Base-by-base conservation (phyloP, 2,888 invertebrate species). In the Andrena camellia region DNA sequence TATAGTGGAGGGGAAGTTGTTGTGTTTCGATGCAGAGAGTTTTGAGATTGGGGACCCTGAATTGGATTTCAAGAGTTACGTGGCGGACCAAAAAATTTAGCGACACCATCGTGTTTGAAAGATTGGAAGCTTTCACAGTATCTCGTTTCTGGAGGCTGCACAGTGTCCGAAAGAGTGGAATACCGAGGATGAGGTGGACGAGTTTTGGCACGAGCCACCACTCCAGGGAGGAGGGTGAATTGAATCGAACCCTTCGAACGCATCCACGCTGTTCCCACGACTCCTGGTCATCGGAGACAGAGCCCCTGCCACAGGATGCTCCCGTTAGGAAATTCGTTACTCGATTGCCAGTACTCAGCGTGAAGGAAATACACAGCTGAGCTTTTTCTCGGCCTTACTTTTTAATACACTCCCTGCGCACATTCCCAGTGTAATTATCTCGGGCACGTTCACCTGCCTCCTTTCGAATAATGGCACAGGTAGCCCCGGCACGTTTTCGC, bases 251-350 rank as follows among this genome's bases (percentile, higher is more conserved):
- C 85, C 85, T 80, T 78, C 74, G 48, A 76, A 83, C 78, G 83
- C 88, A 88, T 88, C 83, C 86, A 84, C 74, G 86, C 86, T 89
- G 90, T 92, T 93, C 92, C 92, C 93, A 93, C 92, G 92, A 90
- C 83, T 92, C 90, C 91, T 87, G 89, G 74, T 87, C 88, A 90
- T 86, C 89, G 91, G 84, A 81, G 90, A 87, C 87, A 80, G 85
- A 90, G n/a, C n/a, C 10, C 10, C 29, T 62, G 31, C 42, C 26
- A 13, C 8, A 33, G 26, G 54, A 13, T 52, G 6, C 26, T 63
- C 48, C 10, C 33, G 33, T 6, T 23, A 13, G 10, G 71, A 70
- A 66, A 42, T 31, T 66, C 42, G 42, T 42, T 42, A 13, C 42
- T 42, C 42, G 42, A 42, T 17, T 4, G 17, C 42, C 42, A 42